Percentiles rank a stretch among this genome's conserved stretches.
These are phyloP conservation scores for Sebastes schlegelii DNA, from an alignment of 2,113 vertebrate species.

Conservation along the genomic window DNA sequence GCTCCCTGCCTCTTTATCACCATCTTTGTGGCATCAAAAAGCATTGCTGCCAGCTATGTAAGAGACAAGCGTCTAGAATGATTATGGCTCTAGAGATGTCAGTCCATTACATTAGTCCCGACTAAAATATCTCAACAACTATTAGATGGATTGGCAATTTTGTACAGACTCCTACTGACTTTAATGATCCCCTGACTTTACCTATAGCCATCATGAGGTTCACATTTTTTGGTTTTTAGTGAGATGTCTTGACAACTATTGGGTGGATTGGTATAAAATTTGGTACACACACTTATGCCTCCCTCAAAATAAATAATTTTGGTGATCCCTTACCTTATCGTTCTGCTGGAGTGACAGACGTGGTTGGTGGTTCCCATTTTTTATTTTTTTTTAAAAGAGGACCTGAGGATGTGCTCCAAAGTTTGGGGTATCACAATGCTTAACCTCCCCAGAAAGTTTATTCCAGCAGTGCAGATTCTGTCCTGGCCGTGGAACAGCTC, in stretches of 20 bases:
- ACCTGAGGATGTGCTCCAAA: too few species aligned
- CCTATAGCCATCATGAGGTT: neutral
- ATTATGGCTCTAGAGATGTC: neutral
- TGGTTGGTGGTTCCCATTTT: too few species aligned
- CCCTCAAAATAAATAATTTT: neutral
- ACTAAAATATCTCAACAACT: neutral
- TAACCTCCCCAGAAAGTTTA: neutral
- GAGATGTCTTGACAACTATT: neutral
- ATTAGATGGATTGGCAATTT: neutral
- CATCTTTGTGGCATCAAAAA: slow-evolving; percentile 84
- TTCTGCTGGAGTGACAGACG: neutral
- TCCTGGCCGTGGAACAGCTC: too few species aligned
- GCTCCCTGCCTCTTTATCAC: slow-evolving; percentile 86
- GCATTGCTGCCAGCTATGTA: slow-evolving; percentile 87
- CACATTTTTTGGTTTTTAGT: neutral
- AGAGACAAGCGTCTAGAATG: slow-evolving; percentile 67
- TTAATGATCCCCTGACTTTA: neutral
- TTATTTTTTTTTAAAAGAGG: too few species aligned
- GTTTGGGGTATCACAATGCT: too few species aligned
- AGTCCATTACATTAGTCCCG: neutral
- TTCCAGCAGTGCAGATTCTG: too few species aligned
- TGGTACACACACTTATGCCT: neutral
- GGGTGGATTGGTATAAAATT: neutral
- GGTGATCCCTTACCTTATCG: neutral
- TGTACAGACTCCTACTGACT: neutral